Evolutionary conservation across 1,140 invertebrate species (phyloP).

Genomic region (Heterodera schachtii): DNA sequence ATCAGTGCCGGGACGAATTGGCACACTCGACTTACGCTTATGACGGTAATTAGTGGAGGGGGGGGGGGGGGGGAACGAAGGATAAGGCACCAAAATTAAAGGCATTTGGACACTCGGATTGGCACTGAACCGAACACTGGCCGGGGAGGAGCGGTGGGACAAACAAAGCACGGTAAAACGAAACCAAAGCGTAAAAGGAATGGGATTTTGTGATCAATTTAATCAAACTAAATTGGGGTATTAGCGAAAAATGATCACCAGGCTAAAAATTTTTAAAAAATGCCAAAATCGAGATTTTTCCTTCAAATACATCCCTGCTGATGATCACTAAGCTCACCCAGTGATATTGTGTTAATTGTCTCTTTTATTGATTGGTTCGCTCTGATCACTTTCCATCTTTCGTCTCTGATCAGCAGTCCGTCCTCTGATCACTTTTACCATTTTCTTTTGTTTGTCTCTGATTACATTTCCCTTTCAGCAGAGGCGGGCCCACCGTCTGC

Average conservation of each 20-base stretch:
- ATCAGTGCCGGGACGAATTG: conserved; percentile 25
- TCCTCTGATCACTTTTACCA: too few relatives aligned
- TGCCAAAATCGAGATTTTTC: too few relatives aligned
- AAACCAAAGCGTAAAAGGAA: neutral
- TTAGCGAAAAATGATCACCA: too few relatives aligned
- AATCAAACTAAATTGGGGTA: too few relatives aligned
- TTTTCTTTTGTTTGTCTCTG: too few relatives aligned
- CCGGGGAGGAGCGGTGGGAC: conserved; percentile 10
- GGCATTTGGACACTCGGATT: conserved; percentile 52
- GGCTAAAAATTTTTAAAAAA: too few relatives aligned
- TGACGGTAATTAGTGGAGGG: conserved; percentile 45
- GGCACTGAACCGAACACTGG: conserved; percentile 47
- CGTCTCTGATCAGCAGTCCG: too few relatives aligned
- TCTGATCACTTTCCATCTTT: too few relatives aligned
- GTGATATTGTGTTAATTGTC: neutral
- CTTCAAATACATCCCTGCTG: too few relatives aligned
- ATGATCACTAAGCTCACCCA: neutral
- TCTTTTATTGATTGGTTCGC: neutral
- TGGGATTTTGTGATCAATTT: too few relatives aligned
- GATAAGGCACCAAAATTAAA: neutral
- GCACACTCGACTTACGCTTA: conserved; percentile 59
- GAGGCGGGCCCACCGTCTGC: conserved; percentile 33
- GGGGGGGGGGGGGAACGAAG: neutral
- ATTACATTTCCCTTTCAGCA: neutral
- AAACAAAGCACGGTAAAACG: neutral